These are phyloP conservation scores for Stichodactyla mertensii DNA, from an alignment of 64 coral and sea anemone genomes.

Conservation along the genomic window DNA sequence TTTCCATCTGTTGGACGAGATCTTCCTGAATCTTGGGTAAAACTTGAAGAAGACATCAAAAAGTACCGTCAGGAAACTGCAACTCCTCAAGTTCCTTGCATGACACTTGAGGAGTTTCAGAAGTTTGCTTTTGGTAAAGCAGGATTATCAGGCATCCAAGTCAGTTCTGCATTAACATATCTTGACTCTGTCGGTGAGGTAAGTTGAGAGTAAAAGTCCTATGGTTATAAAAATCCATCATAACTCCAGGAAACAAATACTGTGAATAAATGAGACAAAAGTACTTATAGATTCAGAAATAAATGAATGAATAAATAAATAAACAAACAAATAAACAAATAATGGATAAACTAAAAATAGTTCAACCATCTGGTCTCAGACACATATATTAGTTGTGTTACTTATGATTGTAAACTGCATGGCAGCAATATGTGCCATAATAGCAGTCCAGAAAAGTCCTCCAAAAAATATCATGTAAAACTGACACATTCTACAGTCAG, in stretches of 20 bases:
- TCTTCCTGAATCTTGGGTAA: slow-evolving; percentile 74
- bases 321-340: no score
- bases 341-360: no score
- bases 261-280: neutral
- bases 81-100: slow-evolving; percentile 39
- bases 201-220: neutral
- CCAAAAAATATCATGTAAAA: no score
- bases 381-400: no score
- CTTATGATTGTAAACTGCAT: no score
- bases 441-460: no score
- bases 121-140: slow-evolving; percentile 35
- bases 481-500: no score
- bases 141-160: neutral
- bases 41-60: slow-evolving; percentile 48
- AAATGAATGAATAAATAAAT: no score
- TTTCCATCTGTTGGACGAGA: slow-evolving; percentile 60
- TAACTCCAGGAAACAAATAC: neutral
- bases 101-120: slow-evolving; percentile 57
- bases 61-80: neutral
- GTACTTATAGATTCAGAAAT: no score
- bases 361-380: no score
- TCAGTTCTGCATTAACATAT: slow-evolving; percentile 44
- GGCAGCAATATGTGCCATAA: no score
- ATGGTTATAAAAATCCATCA: neutral
- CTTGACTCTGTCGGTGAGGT: slow-evolving; percentile 68